Evolutionary conservation across 2,113 vertebrate genomes (phyloP), one percentile per base, ranked within the genome.

Genomic region (Indri indri): DNA sequence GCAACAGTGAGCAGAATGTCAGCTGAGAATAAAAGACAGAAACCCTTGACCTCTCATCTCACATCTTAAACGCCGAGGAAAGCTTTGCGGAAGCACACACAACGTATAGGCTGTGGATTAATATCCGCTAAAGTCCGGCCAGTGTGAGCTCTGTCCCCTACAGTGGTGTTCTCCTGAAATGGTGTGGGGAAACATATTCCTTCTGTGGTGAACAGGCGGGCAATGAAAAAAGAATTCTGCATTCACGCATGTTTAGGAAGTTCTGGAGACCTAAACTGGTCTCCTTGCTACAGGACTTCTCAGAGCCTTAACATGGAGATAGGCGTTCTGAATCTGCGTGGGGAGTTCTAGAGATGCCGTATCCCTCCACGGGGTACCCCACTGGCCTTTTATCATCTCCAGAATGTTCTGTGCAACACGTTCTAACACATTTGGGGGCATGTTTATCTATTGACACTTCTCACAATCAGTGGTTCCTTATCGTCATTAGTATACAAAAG

Each of bases 271-370:
- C 71, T 88, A 54, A 77, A 14, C 70, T 63, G 13, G 25, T 11
- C 54, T 74, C 47, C 80, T 42, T 61, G 50, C 61, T 47, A 12
- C 16, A 32, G 76, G 76, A 42, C 23, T 90, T 87, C 40, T 80
- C 17, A 3, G 25, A 50, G 52, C 52, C 54, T 30, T 25, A 20
- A 17, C 8, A 0, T 17, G 12, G 16, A 50, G 34, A 7, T 37
- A 23, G 1, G 2, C 25, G 1, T 3, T 22, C 8, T 11, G 20
- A 22, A 3, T 57, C 70, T 10, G 63, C 77, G 22, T 1, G 34
- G 8, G 74, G n/a, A 40, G 42, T 6, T 54, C 5, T 11, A n/a
- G 18, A 47, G 68, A 11, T 12, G 4, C 22, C 30, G 6, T 0
- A 3, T 63, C 25, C 52, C 32, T 32, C 37, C 12, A 12, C 3